Evolutionary conservation across 2,888 invertebrate genomes (phyloP).

Genomic region (Geophilus truncorum): DNA sequence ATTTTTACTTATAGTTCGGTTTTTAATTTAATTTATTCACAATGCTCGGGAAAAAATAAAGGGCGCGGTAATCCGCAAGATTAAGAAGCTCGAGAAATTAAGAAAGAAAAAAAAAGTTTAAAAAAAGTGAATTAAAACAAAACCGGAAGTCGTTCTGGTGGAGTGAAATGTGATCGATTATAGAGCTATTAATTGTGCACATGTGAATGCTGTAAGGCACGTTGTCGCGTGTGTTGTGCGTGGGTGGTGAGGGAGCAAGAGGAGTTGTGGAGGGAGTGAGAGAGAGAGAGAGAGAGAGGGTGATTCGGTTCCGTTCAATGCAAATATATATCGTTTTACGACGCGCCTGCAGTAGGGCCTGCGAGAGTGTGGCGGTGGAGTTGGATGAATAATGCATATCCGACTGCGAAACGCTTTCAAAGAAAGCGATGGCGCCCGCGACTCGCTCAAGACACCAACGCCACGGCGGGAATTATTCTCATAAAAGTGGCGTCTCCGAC

Average conservation of each 20-base stretch:
- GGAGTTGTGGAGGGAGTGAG: not conserved
- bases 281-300: not conserved
- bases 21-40: no score
- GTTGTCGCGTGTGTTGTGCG: not conserved
- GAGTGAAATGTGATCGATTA: not conserved
- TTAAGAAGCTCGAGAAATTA: no score
- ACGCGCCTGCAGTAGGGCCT: conserved; percentile 8
- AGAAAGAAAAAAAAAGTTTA: not conserved
- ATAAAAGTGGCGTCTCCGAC: conserved; percentile 22
- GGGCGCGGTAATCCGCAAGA: no score
- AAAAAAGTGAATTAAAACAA: not conserved
- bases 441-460: not conserved
- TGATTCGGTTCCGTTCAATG: conserved; percentile 26
- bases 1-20: no score
- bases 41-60: no score
- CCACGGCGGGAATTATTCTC: conserved; percentile 22
- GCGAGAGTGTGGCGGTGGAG: not conserved
- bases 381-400: conserved; percentile 28
- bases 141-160: not conserved
- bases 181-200: not conserved
- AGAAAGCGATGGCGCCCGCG: conserved; percentile 28
- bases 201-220: not conserved
- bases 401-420: conserved; percentile 31
- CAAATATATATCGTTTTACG: conserved; percentile 30
- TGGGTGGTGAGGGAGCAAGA: not conserved